Base-by-base conservation (phyloP, 2,113 vertebrate genomes). In the Verasper variegatus region DNA sequence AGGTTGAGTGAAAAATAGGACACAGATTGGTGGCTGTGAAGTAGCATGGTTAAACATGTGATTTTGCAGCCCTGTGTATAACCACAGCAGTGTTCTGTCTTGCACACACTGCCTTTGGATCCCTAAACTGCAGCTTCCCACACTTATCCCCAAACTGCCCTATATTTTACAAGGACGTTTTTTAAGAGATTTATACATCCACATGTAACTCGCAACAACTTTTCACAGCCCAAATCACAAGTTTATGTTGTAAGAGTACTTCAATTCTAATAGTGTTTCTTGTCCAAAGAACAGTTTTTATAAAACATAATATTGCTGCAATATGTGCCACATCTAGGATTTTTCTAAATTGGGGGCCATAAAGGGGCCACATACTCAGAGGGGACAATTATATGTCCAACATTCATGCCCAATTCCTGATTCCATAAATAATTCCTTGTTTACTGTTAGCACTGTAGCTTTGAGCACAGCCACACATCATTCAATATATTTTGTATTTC, bases 1-100 rank as follows among this genome's bases (percentile, higher is more conserved):
- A 80, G 82, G 84, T 42, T 84, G 76, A 86, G 74, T 58, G 64
- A 78, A 88, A 88, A 88, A 86, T 89, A 87, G 89, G 86, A 78
- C 81, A 90, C 71, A 78, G 86, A 84, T 60, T 80, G 84, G 75
- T 65, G 63, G 83, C 83, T 71, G 62, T 81, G 68, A 86, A 81
- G 76, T 60, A 54, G 75, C 78, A 78, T 84, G 83, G 86, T 86
- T 86, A 72, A 79, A 84, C 26, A 47, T 78, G 84, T 76, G 74
- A 87, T 86, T 88, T 80, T 82, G 55, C 49, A 62, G 75, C 55
- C 51, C 26, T 23, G 68, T 40, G 18, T 71, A 79, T 75, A 74
- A 71, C 54, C 70, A 75, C 79, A 80, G 65, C 59, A 40, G 65
- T 47, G 58, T 7, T 73, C 57, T 56, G 9, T 71, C 73, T 64